A percentile compares a stretch with the other conserved stretches of the same genome.
Conservation (phyloP, 2,888 invertebrate genomes). For the Noctua janthina region DNA sequence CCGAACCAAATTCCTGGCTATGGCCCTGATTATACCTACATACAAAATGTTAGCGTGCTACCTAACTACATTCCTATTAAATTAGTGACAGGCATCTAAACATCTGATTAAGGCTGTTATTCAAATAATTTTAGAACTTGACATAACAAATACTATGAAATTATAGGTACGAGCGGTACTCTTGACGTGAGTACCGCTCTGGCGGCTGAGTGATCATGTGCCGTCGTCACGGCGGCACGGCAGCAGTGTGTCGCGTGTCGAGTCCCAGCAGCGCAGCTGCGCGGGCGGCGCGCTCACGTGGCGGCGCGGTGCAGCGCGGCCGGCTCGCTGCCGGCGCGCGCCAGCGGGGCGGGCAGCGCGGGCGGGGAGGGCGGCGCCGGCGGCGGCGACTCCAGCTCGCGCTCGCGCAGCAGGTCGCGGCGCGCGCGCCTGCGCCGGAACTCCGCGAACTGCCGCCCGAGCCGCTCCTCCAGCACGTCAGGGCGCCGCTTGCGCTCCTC, state of each 20-base stretch:
- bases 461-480: slow-evolving; percentile 80
- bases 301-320: slow-evolving; percentile 51
- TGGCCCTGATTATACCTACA: background rate
- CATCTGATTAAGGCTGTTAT: background rate
- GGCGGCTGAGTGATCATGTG: background rate
- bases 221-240: background rate
- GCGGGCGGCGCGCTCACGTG: slow-evolving; percentile 48
- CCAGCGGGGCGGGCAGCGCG: slow-evolving; percentile 32
- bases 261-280: background rate
- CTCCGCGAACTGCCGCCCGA: slow-evolving; percentile 84
- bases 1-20: background rate
- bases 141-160: background rate
- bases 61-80: background rate
- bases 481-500: slow-evolving; percentile 81
- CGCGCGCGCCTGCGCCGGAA: slow-evolving; percentile 87
- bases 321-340: slow-evolving; percentile 73
- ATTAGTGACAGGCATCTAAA: background rate
- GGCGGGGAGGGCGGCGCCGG: slow-evolving; percentile 30
- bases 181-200: background rate
- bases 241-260: background rate
- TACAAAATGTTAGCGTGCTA: slow-evolving; percentile 18
- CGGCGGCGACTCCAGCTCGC: slow-evolving; percentile 62
- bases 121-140: slow-evolving; percentile 9
- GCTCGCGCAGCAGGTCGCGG: slow-evolving; percentile 70
- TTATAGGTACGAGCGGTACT: background rate